Evolutionary conservation across 1,140 invertebrate genomes (phyloP), one percentile per base, ranked within the genome.

Genomic region (Neodiprion pinetum): DNA sequence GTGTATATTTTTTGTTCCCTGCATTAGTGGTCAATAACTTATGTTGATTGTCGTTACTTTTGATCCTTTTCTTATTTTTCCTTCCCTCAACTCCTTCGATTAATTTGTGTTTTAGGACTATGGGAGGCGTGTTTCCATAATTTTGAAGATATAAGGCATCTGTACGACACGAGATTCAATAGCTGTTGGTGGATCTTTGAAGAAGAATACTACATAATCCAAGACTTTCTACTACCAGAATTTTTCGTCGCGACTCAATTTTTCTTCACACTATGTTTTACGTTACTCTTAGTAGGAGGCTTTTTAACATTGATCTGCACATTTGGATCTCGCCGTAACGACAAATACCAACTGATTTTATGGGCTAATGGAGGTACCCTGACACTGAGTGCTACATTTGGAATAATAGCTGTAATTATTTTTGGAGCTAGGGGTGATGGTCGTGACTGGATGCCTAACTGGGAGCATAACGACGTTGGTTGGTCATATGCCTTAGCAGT

Each of bases 391-490:
- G 95, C 94, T 78, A 88, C 96, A 14, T 94, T 93, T 78, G 95
- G 95, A 1, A 90, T 94, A 7, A 91, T 96, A 50, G 89, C 93
- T 1, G 89, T 94, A 7, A 90, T 94, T 53, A 91, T 94, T 40
- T 99, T 99, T 89, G 97, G 97, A 48, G 93, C 93, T 1, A 90
- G 93, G 82, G 97, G 96, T 11, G 96, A 98, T 87, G 93, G 95
- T 2, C 89, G 97, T 40, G 95, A 96, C 81, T 99, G 97, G 97
- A 97, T 99, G 95, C 97, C 97, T 0, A 93, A 97, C 81, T 98
- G 97, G 92, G 96, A 98, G 80, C 95, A 97, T 81, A 99, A 99
- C 88, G 94, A 96, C 83, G 91, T 98, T n/a, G 94, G 96, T 4
- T 99, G 97, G 97, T 96, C 96, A 1, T 99, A 93, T 89, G 97